These are phyloP conservation scores for Brachycybe producta DNA, from an alignment of 2,888 invertebrate genomes.

Conservation along the genomic window DNA sequence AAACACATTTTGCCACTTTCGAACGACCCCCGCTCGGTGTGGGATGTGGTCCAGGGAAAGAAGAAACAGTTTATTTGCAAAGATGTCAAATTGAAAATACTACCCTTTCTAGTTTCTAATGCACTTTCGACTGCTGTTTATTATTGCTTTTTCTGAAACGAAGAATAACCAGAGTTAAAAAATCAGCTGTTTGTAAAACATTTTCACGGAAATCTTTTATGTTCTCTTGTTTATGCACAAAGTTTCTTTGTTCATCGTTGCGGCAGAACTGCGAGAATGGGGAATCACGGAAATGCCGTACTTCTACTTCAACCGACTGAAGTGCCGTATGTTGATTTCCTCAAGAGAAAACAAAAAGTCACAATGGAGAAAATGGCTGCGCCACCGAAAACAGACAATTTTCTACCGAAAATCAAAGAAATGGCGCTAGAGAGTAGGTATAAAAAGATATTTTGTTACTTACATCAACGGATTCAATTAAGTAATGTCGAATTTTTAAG, in stretches of 20 bases:
- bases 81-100: too few relatives aligned
- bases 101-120: too few relatives aligned
- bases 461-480: not conserved
- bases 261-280: constrained; percentile 87
- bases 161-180: not conserved
- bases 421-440: constrained; percentile 51
- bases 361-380: constrained; percentile 28
- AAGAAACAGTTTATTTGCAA: too few relatives aligned
- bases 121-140: too few relatives aligned
- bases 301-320: constrained; percentile 74
- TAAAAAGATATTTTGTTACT: not conserved
- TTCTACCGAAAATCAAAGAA: constrained; percentile 44
- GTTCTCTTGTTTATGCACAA: constrained; percentile 13
- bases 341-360: constrained; percentile 74
- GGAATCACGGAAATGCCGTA: constrained; percentile 71
- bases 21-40: too few relatives aligned
- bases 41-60: too few relatives aligned
- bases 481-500: too few relatives aligned
- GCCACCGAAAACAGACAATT: constrained; percentile 20
- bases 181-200: not conserved
- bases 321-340: constrained; percentile 77
- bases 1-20: too few relatives aligned
- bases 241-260: constrained; percentile 82
- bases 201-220: not conserved
- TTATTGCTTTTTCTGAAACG: too few relatives aligned